Base-by-base conservation (phyloP, 2,888 invertebrate genomes). In the Heliothis peltigera region DNA sequence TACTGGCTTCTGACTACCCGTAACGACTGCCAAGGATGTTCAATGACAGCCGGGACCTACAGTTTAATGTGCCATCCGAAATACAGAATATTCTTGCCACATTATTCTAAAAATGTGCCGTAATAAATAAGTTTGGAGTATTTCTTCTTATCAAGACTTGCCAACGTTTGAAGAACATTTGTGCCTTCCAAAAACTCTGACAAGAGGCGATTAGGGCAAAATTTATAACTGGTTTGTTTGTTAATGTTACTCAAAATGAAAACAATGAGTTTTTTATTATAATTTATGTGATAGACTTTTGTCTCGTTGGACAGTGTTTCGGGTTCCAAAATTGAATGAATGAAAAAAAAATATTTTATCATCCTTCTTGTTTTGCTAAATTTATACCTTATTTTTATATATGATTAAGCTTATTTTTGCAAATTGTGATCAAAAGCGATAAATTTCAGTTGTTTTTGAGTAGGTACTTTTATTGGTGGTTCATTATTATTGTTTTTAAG, bases 221-320 rank as follows among this genome's bases (percentile, higher is more conserved):
- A 77, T 77, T 78, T 70, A 77, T 77, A 47, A 44, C 64, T 7
- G 18, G 67, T 60, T 60, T 65, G 77, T 75, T 39, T 69, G 43
- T 54, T 48, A 57, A 64, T 68, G 43, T 22, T 56, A 64, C 60
- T 44, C 12, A 51, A 43, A 56, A 25, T 56, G 32, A 63, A 78
- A 61, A 58, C 46, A 57, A 10, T 21, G 44, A 46, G 18, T 55
- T 63, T 69, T 61, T 68, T 57, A 63, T 28, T 39, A 19, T 28
- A 44, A n/a, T 25, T 39, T n/a, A 19, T 42, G 22, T 21, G 3
- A 22, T 25, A 42, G 12, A 42, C 22, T 12, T 53, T 22, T 17
- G 2, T 10, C 25, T 51, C 46, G 17, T 22, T n/a, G 5, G 7
- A 12, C 25, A 8, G 25, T 46, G 7, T 61, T 47, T 59, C 1